Percentiles rank a stretch among this genome's conserved stretches.
These are phyloP conservation scores for Tor tambroides DNA, from an alignment of 2,113 vertebrate genomes.

Conservation along the genomic window DNA sequence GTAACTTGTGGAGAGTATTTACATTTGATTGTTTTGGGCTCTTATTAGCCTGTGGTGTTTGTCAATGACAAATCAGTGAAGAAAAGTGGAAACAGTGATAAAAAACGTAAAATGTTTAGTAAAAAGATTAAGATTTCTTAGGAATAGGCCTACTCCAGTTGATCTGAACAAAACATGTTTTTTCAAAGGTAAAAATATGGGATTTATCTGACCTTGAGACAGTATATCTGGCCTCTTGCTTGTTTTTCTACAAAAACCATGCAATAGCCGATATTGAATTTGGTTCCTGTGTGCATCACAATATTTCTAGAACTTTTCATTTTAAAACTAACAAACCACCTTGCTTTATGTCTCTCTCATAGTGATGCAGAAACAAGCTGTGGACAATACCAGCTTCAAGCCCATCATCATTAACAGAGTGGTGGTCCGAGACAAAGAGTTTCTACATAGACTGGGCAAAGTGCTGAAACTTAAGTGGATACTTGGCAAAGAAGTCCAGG, in stretches of 20 bases:
- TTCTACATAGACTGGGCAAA: conserved; percentile 30
- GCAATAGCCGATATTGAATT: neutral
- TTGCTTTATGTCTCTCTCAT: neutral
- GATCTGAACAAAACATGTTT: neutral
- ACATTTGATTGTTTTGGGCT: neutral
- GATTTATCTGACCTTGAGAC: neutral
- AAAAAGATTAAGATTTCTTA: too few species aligned
- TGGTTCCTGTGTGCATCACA: neutral
- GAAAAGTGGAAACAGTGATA: too few species aligned
- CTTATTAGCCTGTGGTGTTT: neutral
- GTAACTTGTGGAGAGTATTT: neutral
- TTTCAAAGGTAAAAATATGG: neutral
- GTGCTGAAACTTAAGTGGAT: conserved; percentile 32
- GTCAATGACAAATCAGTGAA: neutral
- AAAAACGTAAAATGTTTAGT: neutral
- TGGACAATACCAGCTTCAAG: neutral
- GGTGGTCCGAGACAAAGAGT: conserved; percentile 27
- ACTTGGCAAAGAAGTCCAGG: conserved; percentile 12
- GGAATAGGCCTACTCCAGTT: too few species aligned
- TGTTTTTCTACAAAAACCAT: neutral
- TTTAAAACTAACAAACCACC: neutral
- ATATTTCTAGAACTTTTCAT: neutral
- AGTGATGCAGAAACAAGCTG: neutral
- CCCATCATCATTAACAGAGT: conserved; percentile 25
- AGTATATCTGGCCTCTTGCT: too few species aligned